phyloP scores from a whole-genome alignment of 1,140 invertebrate species.

The Caenorhabditis elegans region WBcel235 BX284602.5:138501-139000 shows the following conservation, averaged over 20 bases:
- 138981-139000: constrained; percentile 16
- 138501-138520: constrained; percentile 63
- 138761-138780: constrained; percentile 64
- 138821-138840: constrained; percentile 71
- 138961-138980: constrained; percentile 53
- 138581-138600: constrained; percentile 67
- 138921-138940: constrained; percentile 54
- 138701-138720: constrained; percentile 58
- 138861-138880: constrained; percentile 41
- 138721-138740: background rate
- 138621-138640: constrained; percentile 71
- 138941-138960: constrained; percentile 60
- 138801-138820: constrained; percentile 70
- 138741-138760: constrained; percentile 47
- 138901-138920: constrained; percentile 61
- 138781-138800: constrained; percentile 60
- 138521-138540: constrained; percentile 70
- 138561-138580: constrained; percentile 71
- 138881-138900: constrained; percentile 53
- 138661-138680: constrained; percentile 65
- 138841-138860: constrained; percentile 46
- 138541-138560: constrained; percentile 83
- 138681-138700: constrained; percentile 67
- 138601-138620: constrained; percentile 86
- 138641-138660: constrained; percentile 73